Percentiles rank a stretch among this genome's conserved stretches.
phyloP scores from a whole-genome alignment of 2,797 vertebrate genomes.

The Rhinogobio ventralis region DNA sequence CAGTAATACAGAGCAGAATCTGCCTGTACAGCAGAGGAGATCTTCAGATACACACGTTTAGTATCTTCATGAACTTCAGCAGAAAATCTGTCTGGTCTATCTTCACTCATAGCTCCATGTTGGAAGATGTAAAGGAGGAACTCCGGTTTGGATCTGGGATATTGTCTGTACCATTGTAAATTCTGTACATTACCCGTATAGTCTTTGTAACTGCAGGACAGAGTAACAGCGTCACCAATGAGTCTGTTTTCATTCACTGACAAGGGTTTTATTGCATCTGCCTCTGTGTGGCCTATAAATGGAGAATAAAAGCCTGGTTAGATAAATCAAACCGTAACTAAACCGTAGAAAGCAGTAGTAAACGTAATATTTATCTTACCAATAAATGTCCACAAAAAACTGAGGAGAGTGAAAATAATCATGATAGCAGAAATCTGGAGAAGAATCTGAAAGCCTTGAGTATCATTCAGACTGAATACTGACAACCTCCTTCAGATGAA shows the following conservation, averaged over 20 bases:
- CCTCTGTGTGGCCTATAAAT: conserved; percentile 9
- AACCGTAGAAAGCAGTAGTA: accelerated
- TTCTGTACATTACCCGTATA: accelerated
- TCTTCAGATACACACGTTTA: no score
- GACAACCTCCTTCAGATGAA: neutral
- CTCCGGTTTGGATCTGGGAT: conserved; percentile 32
- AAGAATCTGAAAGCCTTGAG: neutral
- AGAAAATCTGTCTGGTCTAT: neutral
- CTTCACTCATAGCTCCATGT: neutral
- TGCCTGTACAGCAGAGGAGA: conserved; percentile 17
- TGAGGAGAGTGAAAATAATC: conserved; percentile 25
- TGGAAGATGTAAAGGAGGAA: conserved; percentile 22
- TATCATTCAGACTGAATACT: conserved; percentile 3
- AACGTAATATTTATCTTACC: conserved; percentile 2
- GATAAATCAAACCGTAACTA: neutral
- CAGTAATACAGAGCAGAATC: conserved; percentile 27
- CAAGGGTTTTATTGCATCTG: conserved; percentile 4
- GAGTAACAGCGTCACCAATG: conserved; percentile 9
- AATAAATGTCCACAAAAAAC: neutral
- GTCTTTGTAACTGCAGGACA: conserved; percentile 47
- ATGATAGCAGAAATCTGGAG: neutral
- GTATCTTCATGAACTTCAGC: neutral
- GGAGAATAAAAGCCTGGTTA: neutral
- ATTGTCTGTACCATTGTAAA: conserved; percentile 53
- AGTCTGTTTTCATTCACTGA: neutral